Evolutionary conservation across 2,113 vertebrate species (phyloP).

Genomic region (Serranochromis macrocephalus): DNA sequence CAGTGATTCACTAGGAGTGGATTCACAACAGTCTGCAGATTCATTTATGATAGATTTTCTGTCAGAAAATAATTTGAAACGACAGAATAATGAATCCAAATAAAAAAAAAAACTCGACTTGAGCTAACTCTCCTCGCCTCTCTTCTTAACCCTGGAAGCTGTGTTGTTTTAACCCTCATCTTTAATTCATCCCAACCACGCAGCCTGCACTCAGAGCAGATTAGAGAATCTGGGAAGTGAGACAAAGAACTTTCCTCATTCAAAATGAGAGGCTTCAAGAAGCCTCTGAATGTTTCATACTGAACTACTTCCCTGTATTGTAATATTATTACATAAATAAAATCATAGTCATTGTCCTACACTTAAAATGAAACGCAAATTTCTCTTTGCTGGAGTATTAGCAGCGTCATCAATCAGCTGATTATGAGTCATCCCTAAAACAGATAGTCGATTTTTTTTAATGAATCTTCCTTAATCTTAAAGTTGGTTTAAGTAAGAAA

Average conservation of each 20-base stretch:
- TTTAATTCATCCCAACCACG: slow-evolving; percentile 87
- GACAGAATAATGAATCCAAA: background rate
- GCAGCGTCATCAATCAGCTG: background rate
- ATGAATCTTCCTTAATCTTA: background rate
- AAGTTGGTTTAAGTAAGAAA: background rate
- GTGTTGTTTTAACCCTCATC: slow-evolving; percentile 84
- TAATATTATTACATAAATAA: background rate
- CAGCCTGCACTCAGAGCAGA: slow-evolving; percentile 50
- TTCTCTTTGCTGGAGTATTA: background rate
- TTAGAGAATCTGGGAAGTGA: slow-evolving; percentile 11
- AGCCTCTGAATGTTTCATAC: background rate
- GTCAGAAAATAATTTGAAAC: background rate
- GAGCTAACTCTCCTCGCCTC: background rate
- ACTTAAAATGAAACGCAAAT: background rate
- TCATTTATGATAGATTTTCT: background rate
- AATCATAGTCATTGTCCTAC: background rate
- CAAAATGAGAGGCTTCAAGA: background rate
- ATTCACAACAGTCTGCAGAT: background rate
- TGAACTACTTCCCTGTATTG: background rate
- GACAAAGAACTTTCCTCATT: slow-evolving; percentile 50
- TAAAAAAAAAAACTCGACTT: background rate
- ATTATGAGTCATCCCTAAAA: background rate
- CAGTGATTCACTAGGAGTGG: background rate
- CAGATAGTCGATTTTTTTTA: background rate
- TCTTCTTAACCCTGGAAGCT: slow-evolving; percentile 78